A percentile compares a stretch with the other conserved stretches of the same genome.
Conservation (phyloP, 2,888 invertebrate genomes). For the Apoda limacodes region DNA sequence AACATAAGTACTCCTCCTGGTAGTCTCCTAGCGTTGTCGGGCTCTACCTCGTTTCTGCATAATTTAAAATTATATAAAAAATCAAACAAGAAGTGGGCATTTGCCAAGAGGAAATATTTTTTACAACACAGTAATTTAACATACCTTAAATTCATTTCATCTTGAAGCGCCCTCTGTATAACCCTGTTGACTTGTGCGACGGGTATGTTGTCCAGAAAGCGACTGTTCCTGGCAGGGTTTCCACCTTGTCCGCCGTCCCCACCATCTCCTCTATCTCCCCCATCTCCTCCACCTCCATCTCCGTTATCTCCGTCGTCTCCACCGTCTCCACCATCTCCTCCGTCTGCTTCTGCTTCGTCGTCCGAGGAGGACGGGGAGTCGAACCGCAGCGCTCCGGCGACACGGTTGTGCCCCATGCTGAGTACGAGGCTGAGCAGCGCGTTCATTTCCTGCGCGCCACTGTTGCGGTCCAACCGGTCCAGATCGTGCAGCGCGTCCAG, state of each 20-base stretch:
- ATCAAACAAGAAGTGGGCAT: too few species aligned
- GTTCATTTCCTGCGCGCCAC: slow-evolving; percentile 60
- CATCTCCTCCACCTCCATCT: slow-evolving; percentile 10
- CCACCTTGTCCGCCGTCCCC: neutral
- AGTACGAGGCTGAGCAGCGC: slow-evolving; percentile 56
- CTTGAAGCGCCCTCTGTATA: neutral
- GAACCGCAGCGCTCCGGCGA: slow-evolving; percentile 49
- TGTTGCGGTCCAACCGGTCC: slow-evolving; percentile 43
- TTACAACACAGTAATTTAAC: too few species aligned
- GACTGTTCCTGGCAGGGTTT: slow-evolving; percentile 4
- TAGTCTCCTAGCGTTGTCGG: too few species aligned
- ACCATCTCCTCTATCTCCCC: slow-evolving; percentile 6
- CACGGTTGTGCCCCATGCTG: slow-evolving; percentile 54
- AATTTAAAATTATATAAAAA: too few species aligned
- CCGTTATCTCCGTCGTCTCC: slow-evolving; percentile 10
- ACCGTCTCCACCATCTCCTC: slow-evolving; percentile 6
- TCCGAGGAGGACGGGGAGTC: slow-evolving; percentile 27
- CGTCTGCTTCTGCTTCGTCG: slow-evolving; percentile 21
- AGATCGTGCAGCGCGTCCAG: slow-evolving; percentile 43
- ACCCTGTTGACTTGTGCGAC: slow-evolving; percentile 1
- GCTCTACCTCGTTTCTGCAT: too few species aligned
- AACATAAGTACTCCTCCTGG: too few species aligned
- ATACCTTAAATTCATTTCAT: too few species aligned
- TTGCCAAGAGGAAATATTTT: too few species aligned
- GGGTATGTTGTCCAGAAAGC: slow-evolving; percentile 5